Percentiles rank a stretch among this genome's conserved stretches.
Evolutionary conservation across 2,888 invertebrate genomes (phyloP).

Genomic region (Imbricaverruca yamaguchii): DNA sequence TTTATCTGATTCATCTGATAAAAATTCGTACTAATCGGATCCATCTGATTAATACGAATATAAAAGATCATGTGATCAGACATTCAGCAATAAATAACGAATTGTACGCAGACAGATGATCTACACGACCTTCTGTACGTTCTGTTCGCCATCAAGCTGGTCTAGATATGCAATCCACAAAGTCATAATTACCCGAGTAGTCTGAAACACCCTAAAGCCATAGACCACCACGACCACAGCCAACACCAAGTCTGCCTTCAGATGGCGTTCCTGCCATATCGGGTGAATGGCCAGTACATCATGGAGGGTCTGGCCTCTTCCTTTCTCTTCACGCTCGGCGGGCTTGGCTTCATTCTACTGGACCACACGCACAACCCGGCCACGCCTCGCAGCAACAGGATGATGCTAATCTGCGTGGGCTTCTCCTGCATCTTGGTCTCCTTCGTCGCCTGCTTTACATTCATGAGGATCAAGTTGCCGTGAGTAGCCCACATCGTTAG

Average conservation of each 20-base stretch:
- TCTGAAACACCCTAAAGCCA: no score
- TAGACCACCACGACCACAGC: no score
- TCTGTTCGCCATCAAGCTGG: no score
- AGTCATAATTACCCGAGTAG: no score
- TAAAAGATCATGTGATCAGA: no score
- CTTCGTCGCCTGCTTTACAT: conserved; percentile 32
- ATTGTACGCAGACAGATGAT: not conserved
- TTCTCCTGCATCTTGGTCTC: conserved; percentile 32
- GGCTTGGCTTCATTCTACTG: conserved; percentile 89
- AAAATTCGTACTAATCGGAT: no score
- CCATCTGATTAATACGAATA: no score
- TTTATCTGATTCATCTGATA: no score
- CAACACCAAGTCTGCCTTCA: conserved; percentile 37
- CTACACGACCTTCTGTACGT: no score
- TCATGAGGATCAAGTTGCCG: conserved; percentile 34
- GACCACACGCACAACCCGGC: conserved; percentile 89
- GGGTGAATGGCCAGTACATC: conserved; percentile 98
- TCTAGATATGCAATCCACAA: no score
- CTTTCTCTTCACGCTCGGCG: conserved; percentile 93
- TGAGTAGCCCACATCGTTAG: conserved; percentile 25
- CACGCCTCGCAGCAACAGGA: conserved; percentile 81
- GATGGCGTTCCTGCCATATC: conserved; percentile 96
- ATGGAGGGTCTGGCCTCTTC: conserved; percentile 98
- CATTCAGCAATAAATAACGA: not conserved
- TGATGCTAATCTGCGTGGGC: conserved; percentile 53